Conservation (phyloP, 2,113 vertebrate species). For the Clarias gariepinus region DNA sequence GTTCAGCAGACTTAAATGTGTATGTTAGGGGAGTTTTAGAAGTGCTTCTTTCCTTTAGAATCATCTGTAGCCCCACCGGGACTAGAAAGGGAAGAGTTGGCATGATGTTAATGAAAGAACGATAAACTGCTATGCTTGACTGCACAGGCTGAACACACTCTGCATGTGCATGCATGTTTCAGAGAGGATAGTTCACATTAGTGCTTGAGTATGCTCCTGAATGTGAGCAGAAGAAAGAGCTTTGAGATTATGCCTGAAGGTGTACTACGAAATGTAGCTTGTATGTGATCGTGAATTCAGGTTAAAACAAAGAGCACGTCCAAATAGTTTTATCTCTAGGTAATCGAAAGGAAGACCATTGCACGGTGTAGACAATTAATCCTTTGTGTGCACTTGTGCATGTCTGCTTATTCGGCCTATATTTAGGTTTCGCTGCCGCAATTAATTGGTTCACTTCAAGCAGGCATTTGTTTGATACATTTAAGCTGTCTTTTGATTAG, state of each 20-base stretch:
- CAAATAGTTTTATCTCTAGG: conserved; percentile 56
- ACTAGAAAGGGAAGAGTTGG: background rate
- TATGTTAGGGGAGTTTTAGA: background rate
- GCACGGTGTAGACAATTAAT: conserved; percentile 61
- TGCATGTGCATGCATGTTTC: conserved; percentile 27
- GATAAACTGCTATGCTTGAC: conserved; percentile 41
- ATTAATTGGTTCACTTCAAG: conserved; percentile 17
- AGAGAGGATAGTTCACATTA: background rate
- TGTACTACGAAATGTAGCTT: background rate
- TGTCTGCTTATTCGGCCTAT: conserved; percentile 34
- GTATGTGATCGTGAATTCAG: background rate
- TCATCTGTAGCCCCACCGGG: conserved; percentile 49
- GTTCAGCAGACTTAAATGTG: background rate
- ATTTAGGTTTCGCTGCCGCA: conserved; percentile 12
- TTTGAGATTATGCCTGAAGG: conserved; percentile 3
- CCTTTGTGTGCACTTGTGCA: conserved; percentile 60
- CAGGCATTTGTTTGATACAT: conserved; percentile 1
- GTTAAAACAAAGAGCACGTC: conserved; percentile 34
- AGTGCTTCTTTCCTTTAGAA: conserved; percentile 30
- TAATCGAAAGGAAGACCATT: conserved; percentile 59
- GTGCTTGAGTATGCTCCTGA: background rate
- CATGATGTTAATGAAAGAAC: background rate
- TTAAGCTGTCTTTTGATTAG: background rate
- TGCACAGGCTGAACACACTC: conserved; percentile 44
- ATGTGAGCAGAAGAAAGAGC: background rate